Evolutionary conservation across 2,797 vertebrate genomes (phyloP).

Genomic region (Rhinoraja longicauda): DNA sequence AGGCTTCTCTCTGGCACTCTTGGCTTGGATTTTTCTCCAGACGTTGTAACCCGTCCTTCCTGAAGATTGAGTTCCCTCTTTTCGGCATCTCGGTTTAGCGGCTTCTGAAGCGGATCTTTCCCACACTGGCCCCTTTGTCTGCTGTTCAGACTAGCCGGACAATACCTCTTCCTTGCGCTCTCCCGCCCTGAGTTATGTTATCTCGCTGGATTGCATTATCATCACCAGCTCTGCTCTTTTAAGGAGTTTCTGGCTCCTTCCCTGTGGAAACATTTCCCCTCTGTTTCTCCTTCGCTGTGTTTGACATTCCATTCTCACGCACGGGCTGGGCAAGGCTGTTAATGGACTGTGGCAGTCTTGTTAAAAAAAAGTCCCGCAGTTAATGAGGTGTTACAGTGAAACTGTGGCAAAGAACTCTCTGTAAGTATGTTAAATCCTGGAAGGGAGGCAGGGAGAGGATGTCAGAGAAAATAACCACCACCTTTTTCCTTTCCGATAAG

Average conservation of each 20-base stretch:
- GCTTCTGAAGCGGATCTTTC: neutral
- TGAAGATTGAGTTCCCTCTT: neutral
- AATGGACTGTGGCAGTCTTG: constrained; percentile 19
- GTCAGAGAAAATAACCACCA: neutral
- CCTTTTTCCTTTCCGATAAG: neutral
- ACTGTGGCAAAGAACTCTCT: neutral
- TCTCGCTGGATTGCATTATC: neutral
- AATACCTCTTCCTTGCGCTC: neutral
- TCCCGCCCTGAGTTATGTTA: neutral
- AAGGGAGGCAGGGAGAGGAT: neutral
- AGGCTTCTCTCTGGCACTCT: too few species aligned
- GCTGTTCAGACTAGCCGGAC: neutral
- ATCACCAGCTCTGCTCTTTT: neutral
- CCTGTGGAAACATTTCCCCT: neutral
- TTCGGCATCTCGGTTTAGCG: neutral
- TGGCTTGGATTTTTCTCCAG: neutral
- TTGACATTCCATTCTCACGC: constrained; percentile 26
- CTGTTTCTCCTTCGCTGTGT: neutral
- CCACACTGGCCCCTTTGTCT: neutral
- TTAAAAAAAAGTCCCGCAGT: neutral
- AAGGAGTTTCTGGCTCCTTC: neutral
- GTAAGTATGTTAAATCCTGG: neutral
- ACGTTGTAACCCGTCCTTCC: neutral
- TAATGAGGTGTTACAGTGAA: constrained; percentile 19
- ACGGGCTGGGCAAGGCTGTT: neutral